These are phyloP conservation scores for Alaudala cheleensis DNA, from an alignment of 2,113 vertebrate species.

Conservation along the genomic window DNA sequence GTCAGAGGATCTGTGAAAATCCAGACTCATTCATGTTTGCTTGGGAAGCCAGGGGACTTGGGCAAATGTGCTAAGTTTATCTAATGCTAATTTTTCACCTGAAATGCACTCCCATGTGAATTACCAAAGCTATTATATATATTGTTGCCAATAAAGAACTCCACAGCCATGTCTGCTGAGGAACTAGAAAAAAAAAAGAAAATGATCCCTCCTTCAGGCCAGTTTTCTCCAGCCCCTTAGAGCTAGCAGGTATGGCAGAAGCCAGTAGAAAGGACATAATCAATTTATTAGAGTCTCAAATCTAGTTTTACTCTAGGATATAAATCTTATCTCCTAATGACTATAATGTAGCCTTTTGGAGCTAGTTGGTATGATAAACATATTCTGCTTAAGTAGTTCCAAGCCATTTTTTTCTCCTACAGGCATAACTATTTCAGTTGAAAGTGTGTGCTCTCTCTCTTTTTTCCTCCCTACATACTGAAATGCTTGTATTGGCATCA, in stretches of 20 bases:
- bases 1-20: neutral
- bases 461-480: accelerated
- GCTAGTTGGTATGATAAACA: neutral
- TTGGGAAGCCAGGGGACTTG: neutral
- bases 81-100: neutral
- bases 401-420: neutral
- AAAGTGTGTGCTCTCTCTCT: neutral
- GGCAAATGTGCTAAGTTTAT: neutral
- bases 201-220: neutral
- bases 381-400: neutral
- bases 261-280: neutral
- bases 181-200: neutral
- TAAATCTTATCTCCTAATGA: neutral
- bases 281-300: neutral
- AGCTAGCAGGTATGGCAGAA: neutral
- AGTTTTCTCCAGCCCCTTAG: neutral
- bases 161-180: neutral
- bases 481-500: neutral
- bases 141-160: neutral
- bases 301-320: neutral
- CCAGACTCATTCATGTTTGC: neutral
- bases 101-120: neutral
- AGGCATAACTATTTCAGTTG: neutral
- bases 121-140: neutral
- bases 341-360: neutral